Percentiles rank a stretch among this genome's conserved stretches.
These are phyloP conservation scores for Trachelus tabidus DNA, from an alignment of 2,888 invertebrate species.

Conservation along the genomic window DNA sequence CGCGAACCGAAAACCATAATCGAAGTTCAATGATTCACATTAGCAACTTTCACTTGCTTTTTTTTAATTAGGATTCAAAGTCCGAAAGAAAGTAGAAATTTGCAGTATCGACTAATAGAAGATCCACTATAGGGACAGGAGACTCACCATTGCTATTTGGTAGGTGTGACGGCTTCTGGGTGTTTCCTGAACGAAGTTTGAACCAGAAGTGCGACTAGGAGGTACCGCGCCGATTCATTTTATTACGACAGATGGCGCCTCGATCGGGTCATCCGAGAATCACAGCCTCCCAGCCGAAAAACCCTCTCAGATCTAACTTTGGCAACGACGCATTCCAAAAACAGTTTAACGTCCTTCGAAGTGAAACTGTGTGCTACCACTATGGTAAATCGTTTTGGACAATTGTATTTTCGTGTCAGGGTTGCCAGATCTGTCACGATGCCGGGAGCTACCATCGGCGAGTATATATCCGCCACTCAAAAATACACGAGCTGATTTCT, in stretches of 20 bases:
- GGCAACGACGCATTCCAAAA: slow-evolving; percentile 62
- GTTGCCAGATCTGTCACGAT: slow-evolving; percentile 44
- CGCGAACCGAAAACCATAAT: not conserved
- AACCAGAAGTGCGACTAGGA: slow-evolving; percentile 83
- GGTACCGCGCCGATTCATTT: slow-evolving; percentile 77
- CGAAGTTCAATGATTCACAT: not conserved
- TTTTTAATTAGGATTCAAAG: too few species aligned
- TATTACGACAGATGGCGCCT: slow-evolving; percentile 82
- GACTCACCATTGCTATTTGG: slow-evolving; percentile 66
- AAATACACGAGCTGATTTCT: not conserved
- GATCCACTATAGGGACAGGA: not conserved
- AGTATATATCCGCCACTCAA: not conserved
- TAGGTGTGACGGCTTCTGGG: slow-evolving; percentile 66
- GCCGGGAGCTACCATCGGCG: not conserved
- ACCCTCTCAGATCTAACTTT: slow-evolving; percentile 29
- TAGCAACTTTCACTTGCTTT: too few species aligned
- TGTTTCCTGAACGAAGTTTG: slow-evolving; percentile 80
- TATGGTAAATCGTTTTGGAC: slow-evolving; percentile 57
- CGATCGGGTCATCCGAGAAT: slow-evolving; percentile 74
- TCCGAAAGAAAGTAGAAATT: not conserved
- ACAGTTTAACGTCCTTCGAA: slow-evolving; percentile 50
- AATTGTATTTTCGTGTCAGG: slow-evolving; percentile 51
- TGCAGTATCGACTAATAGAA: not conserved
- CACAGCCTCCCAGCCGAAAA: slow-evolving; percentile 61
- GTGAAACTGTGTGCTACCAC: slow-evolving; percentile 39